phyloP scores from a whole-genome alignment of 2,113 vertebrate genomes.

The Colaptes auratus region DNA sequence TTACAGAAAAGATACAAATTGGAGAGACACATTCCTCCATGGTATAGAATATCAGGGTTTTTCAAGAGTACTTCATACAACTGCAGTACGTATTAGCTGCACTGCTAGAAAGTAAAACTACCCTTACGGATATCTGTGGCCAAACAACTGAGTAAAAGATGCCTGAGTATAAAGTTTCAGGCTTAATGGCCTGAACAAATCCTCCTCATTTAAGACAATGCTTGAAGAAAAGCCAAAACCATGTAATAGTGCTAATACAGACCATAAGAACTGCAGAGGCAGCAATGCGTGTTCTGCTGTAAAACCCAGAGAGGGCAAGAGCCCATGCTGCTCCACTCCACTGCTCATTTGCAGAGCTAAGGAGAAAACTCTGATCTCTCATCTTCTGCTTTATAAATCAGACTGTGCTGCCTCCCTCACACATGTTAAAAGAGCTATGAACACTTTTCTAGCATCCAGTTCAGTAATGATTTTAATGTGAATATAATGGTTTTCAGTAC shows the following conservation, averaged over 20 bases:
- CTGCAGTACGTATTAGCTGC: not conserved
- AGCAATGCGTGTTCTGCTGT: not conserved
- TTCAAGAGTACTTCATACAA: not conserved
- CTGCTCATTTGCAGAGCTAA: not conserved
- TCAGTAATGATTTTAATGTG: not conserved
- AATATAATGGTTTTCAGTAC: not conserved
- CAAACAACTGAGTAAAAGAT: not conserved
- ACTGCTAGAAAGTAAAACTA: not conserved
- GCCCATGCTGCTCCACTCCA: not conserved
- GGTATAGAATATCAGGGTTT: not conserved
- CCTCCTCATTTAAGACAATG: not conserved
- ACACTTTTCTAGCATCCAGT: not conserved
- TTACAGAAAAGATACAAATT: not conserved
- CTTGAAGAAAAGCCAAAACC: not conserved
- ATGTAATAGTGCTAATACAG: not conserved
- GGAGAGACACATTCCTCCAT: not conserved
- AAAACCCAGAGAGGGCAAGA: not conserved
- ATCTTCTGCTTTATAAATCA: not conserved
- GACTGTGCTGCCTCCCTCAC: not conserved
- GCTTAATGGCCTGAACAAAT: not conserved
- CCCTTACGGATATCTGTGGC: rapidly evolving
- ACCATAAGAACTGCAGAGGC: not conserved
- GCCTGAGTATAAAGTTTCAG: not conserved
- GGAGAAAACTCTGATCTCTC: not conserved
- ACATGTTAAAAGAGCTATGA: not conserved